phyloP scores from a whole-genome alignment of 2,797 vertebrate genomes.

The Tadarida brasiliensis region DNA sequence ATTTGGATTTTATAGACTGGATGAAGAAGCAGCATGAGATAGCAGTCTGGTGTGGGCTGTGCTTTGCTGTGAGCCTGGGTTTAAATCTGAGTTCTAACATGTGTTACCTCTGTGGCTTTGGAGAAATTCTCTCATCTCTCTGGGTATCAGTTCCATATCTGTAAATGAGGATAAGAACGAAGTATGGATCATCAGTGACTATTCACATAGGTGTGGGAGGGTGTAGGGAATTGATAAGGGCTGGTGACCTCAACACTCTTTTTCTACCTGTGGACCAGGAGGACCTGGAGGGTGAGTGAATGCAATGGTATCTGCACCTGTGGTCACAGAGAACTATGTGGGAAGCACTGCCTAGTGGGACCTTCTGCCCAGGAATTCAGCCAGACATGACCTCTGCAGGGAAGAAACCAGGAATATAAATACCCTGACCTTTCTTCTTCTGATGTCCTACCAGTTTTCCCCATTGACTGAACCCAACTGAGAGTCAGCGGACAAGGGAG shows the following conservation, averaged over 20 bases:
- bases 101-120: neutral
- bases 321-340: neutral
- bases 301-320: neutral
- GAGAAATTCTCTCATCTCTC: neutral
- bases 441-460: neutral
- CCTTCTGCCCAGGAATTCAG: neutral
- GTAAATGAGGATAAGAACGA: neutral
- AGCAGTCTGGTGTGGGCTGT: neutral
- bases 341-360: neutral
- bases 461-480: neutral
- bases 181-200: neutral
- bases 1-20: slow-evolving; percentile 8
- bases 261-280: neutral
- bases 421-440: neutral
- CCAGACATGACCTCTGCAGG: neutral
- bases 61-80: neutral
- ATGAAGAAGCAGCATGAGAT: neutral
- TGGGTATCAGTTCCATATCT: neutral
- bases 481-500: neutral
- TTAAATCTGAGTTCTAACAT: neutral
- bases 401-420: neutral
- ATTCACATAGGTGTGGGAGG: neutral
- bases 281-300: neutral
- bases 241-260: neutral
- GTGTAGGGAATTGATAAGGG: accelerated